Conservation (phyloP, 2,797 vertebrate species). For the Morelia viridis region DNA sequence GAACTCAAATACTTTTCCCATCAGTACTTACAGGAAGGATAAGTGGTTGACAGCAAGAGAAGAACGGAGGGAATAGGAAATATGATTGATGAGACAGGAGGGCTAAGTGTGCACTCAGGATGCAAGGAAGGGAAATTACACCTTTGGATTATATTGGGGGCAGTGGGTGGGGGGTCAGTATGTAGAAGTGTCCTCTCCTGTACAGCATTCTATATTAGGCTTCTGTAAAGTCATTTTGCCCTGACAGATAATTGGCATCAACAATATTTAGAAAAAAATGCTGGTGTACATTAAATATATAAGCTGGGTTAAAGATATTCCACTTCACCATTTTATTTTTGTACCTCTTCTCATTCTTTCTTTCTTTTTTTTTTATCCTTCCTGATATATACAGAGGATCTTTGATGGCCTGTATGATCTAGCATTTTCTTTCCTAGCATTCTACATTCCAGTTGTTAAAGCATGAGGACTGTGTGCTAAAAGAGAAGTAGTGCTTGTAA, state of each 20-base stretch:
- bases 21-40: neutral
- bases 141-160: conserved; percentile 17
- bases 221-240: neutral
- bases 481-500: neutral
- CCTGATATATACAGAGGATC: conserved; percentile 1
- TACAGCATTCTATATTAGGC: rapidly evolving
- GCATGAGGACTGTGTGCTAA: neutral
- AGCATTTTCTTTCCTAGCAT: neutral
- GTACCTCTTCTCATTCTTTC: neutral
- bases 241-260: neutral
- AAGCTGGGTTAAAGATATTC: neutral
- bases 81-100: conserved; percentile 16
- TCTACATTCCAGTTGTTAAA: conserved; percentile 23
- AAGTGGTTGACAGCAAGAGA: conserved; percentile 17
- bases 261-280: conserved; percentile 11
- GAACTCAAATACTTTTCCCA: conserved; percentile 36
- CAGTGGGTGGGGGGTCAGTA: neutral
- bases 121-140: conserved; percentile 13
- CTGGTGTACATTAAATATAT: neutral
- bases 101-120: neutral
- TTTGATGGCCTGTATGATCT: neutral
- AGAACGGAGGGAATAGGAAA: neutral
- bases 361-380: conserved; percentile 5
- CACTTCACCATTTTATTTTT: neutral
- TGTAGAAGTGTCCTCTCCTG: rapidly evolving